Base-by-base conservation (phyloP, 2,888 invertebrate species). In the Lagria hirta region DNA sequence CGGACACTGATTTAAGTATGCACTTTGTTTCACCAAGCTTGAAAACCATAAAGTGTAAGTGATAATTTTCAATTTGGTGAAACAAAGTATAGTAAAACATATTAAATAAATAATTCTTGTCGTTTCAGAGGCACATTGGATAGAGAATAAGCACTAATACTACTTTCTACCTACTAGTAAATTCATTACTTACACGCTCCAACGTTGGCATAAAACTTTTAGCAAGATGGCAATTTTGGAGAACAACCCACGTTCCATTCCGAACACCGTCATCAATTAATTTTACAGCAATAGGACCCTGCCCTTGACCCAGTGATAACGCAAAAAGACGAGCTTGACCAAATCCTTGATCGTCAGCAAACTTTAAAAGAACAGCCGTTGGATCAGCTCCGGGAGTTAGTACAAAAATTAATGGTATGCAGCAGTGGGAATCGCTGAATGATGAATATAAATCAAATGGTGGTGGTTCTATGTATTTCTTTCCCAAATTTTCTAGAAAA, bases 151-250 rank as follows among this genome's bases (percentile, higher is more conserved):
- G n/a, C n/a, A n/a, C n/a, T n/a, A n/a, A n/a, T n/a, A n/a, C n/a
- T n/a, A n/a, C n/a, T n/a, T 21, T n/a, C n/a, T n/a, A n/a, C n/a
- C n/a, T n/a, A n/a, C n/a, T n/a, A n/a, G n/a, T 14, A 13, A 37
- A 8, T 33, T 15, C 3, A 10, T 4, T 8, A 13, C 41, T 3
- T 71, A 87, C 88, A 75, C 84, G 88, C 72, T 96, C 96, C 50
- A 97, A 73, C 29, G 83, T 81, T 0, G 88, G 84, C 95, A 97
- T 95, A 82, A 94, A 97, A 62, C 93, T 93, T 60, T 90, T 88
- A 0, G 95, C 95, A 60, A 97, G 75, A 67, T 97, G 96, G 65
- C 96, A 97, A 72, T 97, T 97, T 74, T 96, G 96, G 36, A 97
- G 72, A 10, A 95, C 83, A 0, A 96, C 90, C 97, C 97, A 97